Evolutionary conservation across 2,113 vertebrate species (phyloP).

Genomic region (Cinclus mexicanus): DNA sequence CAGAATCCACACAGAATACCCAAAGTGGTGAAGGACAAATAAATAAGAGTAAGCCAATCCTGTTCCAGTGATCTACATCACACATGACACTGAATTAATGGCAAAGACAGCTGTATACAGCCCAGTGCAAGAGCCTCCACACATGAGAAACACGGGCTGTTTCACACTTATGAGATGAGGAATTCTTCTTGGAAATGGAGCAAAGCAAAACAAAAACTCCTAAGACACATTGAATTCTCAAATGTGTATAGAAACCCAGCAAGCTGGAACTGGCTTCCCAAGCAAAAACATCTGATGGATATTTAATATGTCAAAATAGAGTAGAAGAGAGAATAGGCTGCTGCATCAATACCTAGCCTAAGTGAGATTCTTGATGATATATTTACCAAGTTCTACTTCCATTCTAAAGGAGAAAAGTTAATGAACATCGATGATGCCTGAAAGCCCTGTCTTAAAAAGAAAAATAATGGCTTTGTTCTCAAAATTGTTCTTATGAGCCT

Average conservation of each 20-base stretch:
- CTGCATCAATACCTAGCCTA: neutral
- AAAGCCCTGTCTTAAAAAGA: neutral
- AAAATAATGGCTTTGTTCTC: slow-evolving; percentile 1
- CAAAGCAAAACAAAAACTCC: neutral
- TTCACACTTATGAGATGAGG: neutral
- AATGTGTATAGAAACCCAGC: accelerated
- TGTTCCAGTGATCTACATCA: neutral
- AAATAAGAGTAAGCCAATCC: neutral
- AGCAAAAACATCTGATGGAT: neutral
- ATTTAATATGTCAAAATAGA: neutral
- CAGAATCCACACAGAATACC: neutral
- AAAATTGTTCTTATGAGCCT: neutral
- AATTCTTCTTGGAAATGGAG: neutral
- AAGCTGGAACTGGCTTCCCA: neutral
- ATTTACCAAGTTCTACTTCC: neutral
- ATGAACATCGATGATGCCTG: neutral
- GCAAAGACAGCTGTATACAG: neutral
- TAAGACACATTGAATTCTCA: neutral
- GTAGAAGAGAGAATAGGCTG: neutral
- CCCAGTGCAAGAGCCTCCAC: neutral
- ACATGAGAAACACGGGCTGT: neutral
- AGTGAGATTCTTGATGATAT: neutral
- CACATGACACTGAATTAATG: neutral
- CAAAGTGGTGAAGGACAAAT: neutral
- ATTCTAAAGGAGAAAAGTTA: neutral